Evolutionary conservation across 2,888 invertebrate species (phyloP), one percentile per base, ranked within the genome.

Genomic region (Drosophila paucipuncta): DNA sequence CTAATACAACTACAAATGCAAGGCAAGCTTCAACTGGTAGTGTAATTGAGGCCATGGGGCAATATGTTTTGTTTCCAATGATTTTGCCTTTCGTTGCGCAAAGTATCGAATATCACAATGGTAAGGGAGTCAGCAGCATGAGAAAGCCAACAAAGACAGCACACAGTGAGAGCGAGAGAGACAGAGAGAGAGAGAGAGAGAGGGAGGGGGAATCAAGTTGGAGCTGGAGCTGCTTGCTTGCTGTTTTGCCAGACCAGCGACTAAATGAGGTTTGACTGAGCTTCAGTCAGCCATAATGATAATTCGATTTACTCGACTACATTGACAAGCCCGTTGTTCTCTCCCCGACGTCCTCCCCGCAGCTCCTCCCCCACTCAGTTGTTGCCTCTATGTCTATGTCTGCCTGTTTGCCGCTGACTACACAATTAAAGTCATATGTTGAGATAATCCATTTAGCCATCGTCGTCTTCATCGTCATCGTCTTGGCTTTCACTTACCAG

Each of bases 401-500:
- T 57, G 39, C 41, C 57, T 47, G 50, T 68, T 55, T 68, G 68
- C 85, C 88, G 71, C 78, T 85, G 90, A 85, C 90, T 89, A 89
- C 85, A 85, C 85, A 85, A 85, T 90, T 85, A 84, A 88, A 81
- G 85, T 88, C 90, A 88, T 89, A 90, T 95, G 89, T 92, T 87
- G 84, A 89, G 90, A 81, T 90, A 89, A 90, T 84, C 89, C 88
- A 86, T 82, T 82, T 83, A 84, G 78, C 78, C 77, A 55, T 25
- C 25, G 35, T 54, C 54, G 43, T 53, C 22, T 7, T 22, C 18
- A 10, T 33, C 22, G 35, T 54, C 54, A 25, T 11, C 22, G 76
- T 78, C 73, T 70, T 78, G 78, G 71, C 77, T 86, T 81, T 65
- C 91, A 96, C 98, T 96, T 95, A 98, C 98, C 96, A 98, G 94